phyloP scores from a whole-genome alignment of 1,140 invertebrate genomes.

The Drosophila jambulina region DNA sequence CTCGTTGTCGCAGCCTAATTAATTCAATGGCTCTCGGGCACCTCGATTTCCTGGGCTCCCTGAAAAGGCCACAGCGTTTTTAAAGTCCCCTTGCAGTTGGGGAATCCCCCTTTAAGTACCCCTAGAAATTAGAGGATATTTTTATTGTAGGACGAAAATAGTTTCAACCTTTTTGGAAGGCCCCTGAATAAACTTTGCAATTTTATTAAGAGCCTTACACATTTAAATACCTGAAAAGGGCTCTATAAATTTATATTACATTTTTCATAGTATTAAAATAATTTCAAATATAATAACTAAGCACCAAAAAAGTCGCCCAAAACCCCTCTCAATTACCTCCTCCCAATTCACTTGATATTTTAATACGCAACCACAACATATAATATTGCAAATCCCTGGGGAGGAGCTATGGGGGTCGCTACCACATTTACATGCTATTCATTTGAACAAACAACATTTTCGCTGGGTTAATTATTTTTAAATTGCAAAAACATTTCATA shows the following conservation, averaged over 20 bases:
- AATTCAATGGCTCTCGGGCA: conserved; percentile 69
- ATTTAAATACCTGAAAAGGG: neutral
- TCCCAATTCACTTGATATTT: neutral
- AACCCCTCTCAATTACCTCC: neutral
- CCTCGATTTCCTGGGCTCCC: conserved; percentile 11
- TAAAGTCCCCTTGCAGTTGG: conserved; percentile 17
- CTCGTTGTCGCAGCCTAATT: conserved; percentile 75
- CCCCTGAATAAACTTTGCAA: neutral
- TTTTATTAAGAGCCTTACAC: neutral
- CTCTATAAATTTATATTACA: neutral
- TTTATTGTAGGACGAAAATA: neutral
- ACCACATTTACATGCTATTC: conserved; percentile 20
- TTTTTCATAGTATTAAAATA: neutral
- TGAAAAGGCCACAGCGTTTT: conserved; percentile 20
- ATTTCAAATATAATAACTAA: neutral
- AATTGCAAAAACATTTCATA: conserved; percentile 55
- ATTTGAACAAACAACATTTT: conserved; percentile 29
- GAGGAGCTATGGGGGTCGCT: neutral
- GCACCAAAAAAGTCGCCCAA: neutral
- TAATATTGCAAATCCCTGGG: conserved; percentile 10
- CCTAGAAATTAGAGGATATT: neutral
- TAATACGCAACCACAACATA: conserved; percentile 16
- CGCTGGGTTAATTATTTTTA: conserved; percentile 58
- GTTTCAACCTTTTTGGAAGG: neutral
- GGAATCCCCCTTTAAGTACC: neutral